A percentile compares a stretch with the other conserved stretches of the same genome.
Evolutionary conservation across 2,888 invertebrate species (phyloP).

Genomic region (Drosophila gaucha): DNA sequence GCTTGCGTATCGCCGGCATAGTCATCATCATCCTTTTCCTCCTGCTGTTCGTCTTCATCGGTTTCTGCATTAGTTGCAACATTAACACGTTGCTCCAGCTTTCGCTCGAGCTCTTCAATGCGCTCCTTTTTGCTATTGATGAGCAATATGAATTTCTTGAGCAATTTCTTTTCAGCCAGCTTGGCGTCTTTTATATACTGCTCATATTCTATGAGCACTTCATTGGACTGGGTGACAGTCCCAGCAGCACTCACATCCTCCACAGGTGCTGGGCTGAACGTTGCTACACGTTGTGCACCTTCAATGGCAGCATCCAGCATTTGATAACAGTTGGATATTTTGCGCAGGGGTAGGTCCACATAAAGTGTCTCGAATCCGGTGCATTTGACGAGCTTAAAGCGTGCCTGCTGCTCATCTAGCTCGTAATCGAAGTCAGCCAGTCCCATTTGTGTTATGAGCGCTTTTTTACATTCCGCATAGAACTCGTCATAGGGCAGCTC

Average conservation of each 20-base stretch:
- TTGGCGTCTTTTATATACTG: slow-evolving; percentile 61
- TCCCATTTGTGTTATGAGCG: slow-evolving; percentile 68
- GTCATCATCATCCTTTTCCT: slow-evolving; percentile 16
- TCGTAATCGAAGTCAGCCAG: slow-evolving; percentile 67
- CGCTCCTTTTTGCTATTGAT: slow-evolving; percentile 78
- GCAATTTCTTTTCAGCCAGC: slow-evolving; percentile 50
- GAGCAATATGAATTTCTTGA: slow-evolving; percentile 71
- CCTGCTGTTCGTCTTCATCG: slow-evolving; percentile 7
- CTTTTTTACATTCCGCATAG: slow-evolving; percentile 65
- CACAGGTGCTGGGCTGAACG: background rate
- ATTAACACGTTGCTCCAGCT: slow-evolving; percentile 22
- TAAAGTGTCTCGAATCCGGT: slow-evolving; percentile 68
- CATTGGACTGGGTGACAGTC: slow-evolving; percentile 15
- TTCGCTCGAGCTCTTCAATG: slow-evolving; percentile 67
- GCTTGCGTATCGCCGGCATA: slow-evolving; percentile 46
- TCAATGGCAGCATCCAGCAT: slow-evolving; percentile 66
- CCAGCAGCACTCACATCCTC: background rate
- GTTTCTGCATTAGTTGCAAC: slow-evolving; percentile 13
- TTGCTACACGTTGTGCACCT: slow-evolving; percentile 15
- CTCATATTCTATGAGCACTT: slow-evolving; percentile 54
- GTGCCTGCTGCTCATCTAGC: slow-evolving; percentile 45
- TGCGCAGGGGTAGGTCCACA: slow-evolving; percentile 57
- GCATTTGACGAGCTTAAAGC: slow-evolving; percentile 69
- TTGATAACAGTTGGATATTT: slow-evolving; percentile 35
- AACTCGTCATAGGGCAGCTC: slow-evolving; percentile 65